Percentiles rank a stretch among this genome's conserved stretches.
phyloP scores from a whole-genome alignment of 2,113 vertebrate species.

The Mustelus asterias region DNA sequence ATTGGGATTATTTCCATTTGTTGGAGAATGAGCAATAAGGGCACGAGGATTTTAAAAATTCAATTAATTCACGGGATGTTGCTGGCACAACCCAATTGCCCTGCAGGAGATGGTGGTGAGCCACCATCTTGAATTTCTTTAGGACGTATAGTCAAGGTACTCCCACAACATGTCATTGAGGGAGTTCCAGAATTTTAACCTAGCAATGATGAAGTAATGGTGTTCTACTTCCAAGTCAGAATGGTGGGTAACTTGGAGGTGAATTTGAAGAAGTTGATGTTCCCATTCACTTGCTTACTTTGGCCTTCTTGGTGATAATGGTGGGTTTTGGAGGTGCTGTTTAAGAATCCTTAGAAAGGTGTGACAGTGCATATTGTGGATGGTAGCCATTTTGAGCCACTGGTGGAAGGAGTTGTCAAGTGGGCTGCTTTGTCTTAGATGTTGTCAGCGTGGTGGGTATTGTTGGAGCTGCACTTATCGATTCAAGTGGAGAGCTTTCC shows the following conservation, averaged over 20 bases:
- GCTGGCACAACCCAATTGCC: neutral
- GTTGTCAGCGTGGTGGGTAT: neutral
- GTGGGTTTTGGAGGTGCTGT: neutral
- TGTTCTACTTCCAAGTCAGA: neutral
- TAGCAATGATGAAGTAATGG: neutral
- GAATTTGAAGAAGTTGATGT: neutral
- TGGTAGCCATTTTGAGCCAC: neutral
- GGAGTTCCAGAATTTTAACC: neutral
- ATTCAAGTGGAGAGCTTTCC: neutral
- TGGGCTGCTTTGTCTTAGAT: neutral
- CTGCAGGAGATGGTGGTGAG: neutral
- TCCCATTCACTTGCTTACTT: neutral
- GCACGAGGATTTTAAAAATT: no score
- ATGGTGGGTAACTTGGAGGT: neutral
- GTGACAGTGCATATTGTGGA: neutral
- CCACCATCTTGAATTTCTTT: neutral
- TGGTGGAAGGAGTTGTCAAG: neutral
- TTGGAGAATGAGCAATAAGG: neutral
- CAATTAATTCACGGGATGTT: no score
- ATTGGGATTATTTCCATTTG: neutral
- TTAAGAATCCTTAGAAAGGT: neutral
- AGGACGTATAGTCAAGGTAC: neutral
- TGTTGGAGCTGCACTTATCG: neutral
- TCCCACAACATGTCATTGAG: neutral
- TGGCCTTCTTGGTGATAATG: neutral